phyloP scores from a whole-genome alignment of 2,888 invertebrate species.

The Dicranocentrus wangi region DNA sequence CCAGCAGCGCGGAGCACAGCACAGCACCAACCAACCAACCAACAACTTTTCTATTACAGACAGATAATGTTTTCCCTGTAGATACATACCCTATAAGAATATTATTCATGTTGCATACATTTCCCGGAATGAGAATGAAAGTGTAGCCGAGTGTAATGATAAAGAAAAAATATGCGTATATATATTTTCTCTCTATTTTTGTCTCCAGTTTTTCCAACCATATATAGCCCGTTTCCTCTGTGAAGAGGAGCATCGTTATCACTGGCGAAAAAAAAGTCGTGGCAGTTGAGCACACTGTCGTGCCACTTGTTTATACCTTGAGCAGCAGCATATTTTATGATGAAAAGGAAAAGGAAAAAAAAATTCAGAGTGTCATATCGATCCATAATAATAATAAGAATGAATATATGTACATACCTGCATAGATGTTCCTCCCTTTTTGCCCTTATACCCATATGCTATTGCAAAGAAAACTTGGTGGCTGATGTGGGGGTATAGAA shows the following conservation, averaged over 20 bases:
- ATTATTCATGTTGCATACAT: conserved; percentile 47
- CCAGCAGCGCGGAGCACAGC: conserved; percentile 12
- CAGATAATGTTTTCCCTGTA: not conserved
- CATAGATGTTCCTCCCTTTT: not conserved
- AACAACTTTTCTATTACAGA: too few species aligned
- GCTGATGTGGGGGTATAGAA: too few species aligned
- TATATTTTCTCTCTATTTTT: not conserved
- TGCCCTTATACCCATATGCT: not conserved
- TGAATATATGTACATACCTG: too few species aligned
- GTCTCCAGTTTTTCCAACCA: not conserved
- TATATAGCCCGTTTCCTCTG: too few species aligned
- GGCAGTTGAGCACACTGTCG: not conserved
- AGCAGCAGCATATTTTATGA: conserved; percentile 54
- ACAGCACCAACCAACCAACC: conserved; percentile 15
- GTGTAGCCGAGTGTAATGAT: conserved; percentile 44
- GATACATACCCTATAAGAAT: not conserved
- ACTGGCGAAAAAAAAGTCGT: conserved; percentile 5
- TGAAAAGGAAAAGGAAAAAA: conserved; percentile 53
- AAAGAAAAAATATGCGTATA: conserved; percentile 38
- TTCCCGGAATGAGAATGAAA: conserved; percentile 25
- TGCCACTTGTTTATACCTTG: conserved; percentile 47
- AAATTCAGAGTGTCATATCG: conserved; percentile 55
- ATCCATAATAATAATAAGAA: conserved; percentile 56
- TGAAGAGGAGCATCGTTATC: conserved; percentile 30
- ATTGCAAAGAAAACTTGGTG: too few species aligned